Percentiles rank a stretch among this genome's conserved stretches.
These are phyloP conservation scores for Myiopsitta monachus DNA, from an alignment of 2,113 vertebrate genomes.

Conservation along the genomic window DNA sequence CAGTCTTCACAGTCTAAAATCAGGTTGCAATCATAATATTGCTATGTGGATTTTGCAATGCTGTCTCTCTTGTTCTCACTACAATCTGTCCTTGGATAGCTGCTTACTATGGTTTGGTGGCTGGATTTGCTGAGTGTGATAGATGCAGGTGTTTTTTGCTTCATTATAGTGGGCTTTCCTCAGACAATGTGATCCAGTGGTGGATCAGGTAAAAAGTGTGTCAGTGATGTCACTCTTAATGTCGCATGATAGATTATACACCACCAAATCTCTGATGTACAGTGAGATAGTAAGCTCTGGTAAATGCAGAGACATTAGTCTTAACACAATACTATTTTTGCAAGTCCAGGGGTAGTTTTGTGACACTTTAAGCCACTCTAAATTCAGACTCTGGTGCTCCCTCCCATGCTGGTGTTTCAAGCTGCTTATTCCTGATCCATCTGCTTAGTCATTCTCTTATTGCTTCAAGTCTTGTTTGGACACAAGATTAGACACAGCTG, in stretches of 20 bases:
- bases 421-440: background rate
- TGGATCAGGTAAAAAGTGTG: background rate
- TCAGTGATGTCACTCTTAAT: background rate
- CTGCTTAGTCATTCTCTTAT: background rate
- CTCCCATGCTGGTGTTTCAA: background rate
- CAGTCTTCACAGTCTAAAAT: background rate
- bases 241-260: fast-evolving
- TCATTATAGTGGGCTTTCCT: background rate
- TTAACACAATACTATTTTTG: background rate
- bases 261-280: fast-evolving
- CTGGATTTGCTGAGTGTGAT: background rate
- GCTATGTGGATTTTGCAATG: fast-evolving
- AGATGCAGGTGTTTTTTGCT: background rate
- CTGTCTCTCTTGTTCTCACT: background rate
- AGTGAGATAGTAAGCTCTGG: background rate
- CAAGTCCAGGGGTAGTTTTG: background rate
- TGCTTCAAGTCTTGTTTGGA: background rate
- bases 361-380: background rate
- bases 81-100: background rate
- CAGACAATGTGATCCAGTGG: fast-evolving
- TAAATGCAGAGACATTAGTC: background rate
- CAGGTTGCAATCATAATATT: background rate
- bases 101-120: fast-evolving
- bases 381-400: background rate
- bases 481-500: background rate